A percentile compares a stretch with the other conserved stretches of the same genome.
phyloP scores from a whole-genome alignment of 2,113 vertebrate species.

The Hippoglossus stenolepis region DNA sequence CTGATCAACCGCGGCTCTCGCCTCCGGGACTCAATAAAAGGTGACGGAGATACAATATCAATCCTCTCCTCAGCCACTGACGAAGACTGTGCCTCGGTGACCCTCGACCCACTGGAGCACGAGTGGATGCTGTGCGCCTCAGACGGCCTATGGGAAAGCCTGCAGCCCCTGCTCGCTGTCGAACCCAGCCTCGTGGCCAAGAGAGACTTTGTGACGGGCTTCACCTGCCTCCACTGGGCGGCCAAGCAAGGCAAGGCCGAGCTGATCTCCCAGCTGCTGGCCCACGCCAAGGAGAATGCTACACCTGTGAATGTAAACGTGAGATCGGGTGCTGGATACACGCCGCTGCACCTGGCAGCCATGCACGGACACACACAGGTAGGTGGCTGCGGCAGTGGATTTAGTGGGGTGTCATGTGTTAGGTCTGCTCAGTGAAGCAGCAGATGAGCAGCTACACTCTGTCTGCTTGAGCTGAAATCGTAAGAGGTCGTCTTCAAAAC shows the following conservation, averaged over 20 bases:
- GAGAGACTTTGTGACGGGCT: slow-evolving; percentile 94
- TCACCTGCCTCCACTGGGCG: slow-evolving; percentile 96
- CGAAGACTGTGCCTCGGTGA: slow-evolving; percentile 84
- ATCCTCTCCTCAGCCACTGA: slow-evolving; percentile 82
- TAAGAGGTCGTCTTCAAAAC: background rate
- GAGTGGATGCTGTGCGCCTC: slow-evolving; percentile 97
- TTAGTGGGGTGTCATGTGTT: slow-evolving; percentile 33
- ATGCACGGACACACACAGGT: slow-evolving; percentile 91
- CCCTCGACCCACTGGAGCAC: slow-evolving; percentile 93
- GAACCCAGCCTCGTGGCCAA: slow-evolving; percentile 90
- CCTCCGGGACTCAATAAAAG: slow-evolving; percentile 72
- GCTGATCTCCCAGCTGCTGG: slow-evolving; percentile 89
- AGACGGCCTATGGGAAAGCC: slow-evolving; percentile 91
- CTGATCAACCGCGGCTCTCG: slow-evolving; percentile 74
- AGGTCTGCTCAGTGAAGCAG: slow-evolving; percentile 11
- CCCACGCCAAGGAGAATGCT: slow-evolving; percentile 86
- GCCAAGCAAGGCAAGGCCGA: slow-evolving; percentile 94
- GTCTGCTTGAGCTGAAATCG: background rate
- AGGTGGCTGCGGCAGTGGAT: slow-evolving; percentile 14
- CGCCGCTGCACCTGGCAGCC: slow-evolving; percentile 93
- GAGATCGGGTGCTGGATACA: slow-evolving; percentile 91
- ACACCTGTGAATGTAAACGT: slow-evolving; percentile 90
- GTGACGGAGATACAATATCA: slow-evolving; percentile 81
- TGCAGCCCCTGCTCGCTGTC: slow-evolving; percentile 87
- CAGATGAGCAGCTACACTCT: slow-evolving; percentile 4